phyloP scores from a whole-genome alignment of 2,888 invertebrate genomes.

The Eupithecia insigniata region DNA sequence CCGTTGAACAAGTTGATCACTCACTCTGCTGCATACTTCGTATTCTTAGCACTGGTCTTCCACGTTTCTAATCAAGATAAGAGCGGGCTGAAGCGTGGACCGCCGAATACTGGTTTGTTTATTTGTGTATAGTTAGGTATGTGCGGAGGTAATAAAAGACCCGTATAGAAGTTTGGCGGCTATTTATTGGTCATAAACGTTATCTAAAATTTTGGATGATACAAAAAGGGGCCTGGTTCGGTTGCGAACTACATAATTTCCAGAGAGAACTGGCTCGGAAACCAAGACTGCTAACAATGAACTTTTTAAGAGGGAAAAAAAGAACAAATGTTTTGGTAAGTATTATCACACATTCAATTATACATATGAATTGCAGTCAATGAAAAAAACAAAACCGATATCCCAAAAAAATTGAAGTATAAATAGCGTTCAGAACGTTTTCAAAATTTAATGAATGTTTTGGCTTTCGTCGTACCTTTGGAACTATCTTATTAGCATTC shows the following conservation, averaged over 20 bases:
- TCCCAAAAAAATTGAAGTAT: neutral
- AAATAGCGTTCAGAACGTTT: neutral
- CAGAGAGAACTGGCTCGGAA: neutral
- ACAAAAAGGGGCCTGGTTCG: neutral
- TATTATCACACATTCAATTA: no score
- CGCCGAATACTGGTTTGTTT: conserved; percentile 82
- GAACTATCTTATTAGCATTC: neutral
- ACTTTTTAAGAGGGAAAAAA: no score
- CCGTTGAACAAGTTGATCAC: conserved; percentile 90
- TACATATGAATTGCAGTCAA: no score
- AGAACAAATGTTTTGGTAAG: no score
- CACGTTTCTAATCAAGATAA: conserved; percentile 85
- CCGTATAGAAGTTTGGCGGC: neutral
- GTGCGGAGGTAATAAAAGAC: conserved; percentile 10
- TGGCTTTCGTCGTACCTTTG: neutral
- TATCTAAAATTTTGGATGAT: neutral
- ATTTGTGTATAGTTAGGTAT: conserved; percentile 17
- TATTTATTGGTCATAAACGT: neutral
- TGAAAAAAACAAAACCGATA: neutral
- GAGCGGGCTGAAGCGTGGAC: conserved; percentile 81
- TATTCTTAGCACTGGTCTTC: conserved; percentile 87
- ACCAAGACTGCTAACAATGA: neutral
- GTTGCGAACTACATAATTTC: neutral
- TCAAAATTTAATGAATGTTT: neutral
- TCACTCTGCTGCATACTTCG: conserved; percentile 86